These are phyloP conservation scores for Myotis brandtii DNA, from an alignment of 2,113 vertebrate genomes.

Conservation along the genomic window DNA sequence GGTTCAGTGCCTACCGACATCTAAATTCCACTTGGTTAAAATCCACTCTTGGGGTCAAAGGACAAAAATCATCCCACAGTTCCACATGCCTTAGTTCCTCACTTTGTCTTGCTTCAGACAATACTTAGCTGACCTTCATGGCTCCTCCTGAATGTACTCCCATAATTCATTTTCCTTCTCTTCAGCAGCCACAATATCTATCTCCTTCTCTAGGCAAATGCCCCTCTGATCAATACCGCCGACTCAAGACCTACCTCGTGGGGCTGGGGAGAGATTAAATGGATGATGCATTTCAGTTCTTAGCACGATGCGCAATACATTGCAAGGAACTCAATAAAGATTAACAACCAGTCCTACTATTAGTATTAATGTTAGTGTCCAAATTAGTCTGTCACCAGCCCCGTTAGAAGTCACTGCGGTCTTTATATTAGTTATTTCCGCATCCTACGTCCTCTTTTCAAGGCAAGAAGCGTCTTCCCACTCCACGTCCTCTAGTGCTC, in stretches of 20 bases:
- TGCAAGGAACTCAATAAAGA: conserved; percentile 34
- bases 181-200: neutral
- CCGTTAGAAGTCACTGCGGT: neutral
- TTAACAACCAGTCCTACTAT: neutral
- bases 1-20: neutral
- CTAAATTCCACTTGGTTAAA: neutral
- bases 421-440: neutral
- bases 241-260: neutral
- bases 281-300: conserved; percentile 27
- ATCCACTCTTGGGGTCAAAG: neutral
- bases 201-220: neutral
- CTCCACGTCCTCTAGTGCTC: neutral
- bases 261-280: neutral
- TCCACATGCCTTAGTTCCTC: neutral
- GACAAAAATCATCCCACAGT: neutral
- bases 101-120: neutral
- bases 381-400: neutral
- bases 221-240: conserved; percentile 5
- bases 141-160: neutral
- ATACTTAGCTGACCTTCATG: neutral
- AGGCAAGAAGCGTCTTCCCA: neutral
- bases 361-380: neutral
- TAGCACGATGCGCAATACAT: neutral
- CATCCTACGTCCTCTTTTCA: neutral
- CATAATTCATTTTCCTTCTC: neutral